Evolutionary conservation across 2,113 vertebrate genomes (phyloP), one percentile per base, ranked within the genome.

Genomic region (Oncorhynchus clarkii): DNA sequence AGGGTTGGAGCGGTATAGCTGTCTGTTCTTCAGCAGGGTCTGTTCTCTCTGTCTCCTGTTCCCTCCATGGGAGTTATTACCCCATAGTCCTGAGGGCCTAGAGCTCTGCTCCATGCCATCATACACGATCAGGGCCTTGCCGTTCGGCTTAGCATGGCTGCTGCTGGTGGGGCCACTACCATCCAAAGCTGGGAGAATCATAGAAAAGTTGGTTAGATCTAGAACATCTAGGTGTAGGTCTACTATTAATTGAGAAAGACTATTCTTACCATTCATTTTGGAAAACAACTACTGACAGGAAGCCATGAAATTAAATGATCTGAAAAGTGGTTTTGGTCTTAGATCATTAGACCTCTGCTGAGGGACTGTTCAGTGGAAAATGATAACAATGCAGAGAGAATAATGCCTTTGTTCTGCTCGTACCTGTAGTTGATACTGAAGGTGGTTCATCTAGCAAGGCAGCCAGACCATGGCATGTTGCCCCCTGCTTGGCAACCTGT

Each of bases 401-500:
- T 31, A 13, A 34, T n/a, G 18, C 22, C 16, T 72, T 31, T 26
- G 27, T 4, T 34, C 45, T 73, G 22, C 62, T 29, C 68, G 87
- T 90, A 95, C 95, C 90, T 93, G 93, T 90, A 59, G 91, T 92
- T 82, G 91, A 92, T 77, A 94, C 90, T 22, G 94, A 88, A 14
- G 92, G 90, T 2, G 93, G 91, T 72, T 95, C 93, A 70, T 90
- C 94, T 85, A 99, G 92, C 62, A 97, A 88, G 14, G 94, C 94
- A 57, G 91, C 94, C 13, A 98, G 90, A 22, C 97, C 96, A 82
- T 97, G 95, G 75, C 93, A 95, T 81, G 94, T 94, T 22, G 96
- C 96, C 80, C 93, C 97, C 84, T 92, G 95, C 86, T 97, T 99
- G 51, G 93, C 96, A n/a, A 97, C 95, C 86, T 95, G 91, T 27